Base-by-base conservation (phyloP, 2,797 vertebrate genomes). In the Pangasius larnaudii region DNA sequence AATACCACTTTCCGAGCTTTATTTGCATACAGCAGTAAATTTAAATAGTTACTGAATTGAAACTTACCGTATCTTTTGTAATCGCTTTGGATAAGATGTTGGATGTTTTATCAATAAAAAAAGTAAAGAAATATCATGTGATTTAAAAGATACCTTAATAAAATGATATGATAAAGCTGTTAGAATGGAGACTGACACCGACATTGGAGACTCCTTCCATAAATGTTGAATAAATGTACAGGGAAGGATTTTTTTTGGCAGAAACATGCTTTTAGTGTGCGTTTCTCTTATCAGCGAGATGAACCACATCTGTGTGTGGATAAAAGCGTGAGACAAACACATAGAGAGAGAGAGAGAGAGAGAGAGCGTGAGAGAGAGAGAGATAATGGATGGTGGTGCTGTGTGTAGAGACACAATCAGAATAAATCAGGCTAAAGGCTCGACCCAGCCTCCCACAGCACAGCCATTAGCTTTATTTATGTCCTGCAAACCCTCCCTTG, bases 381-480 rank as follows among this genome's bases (percentile, higher is more conserved):
- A 51, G 56, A 93, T 95, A 95, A 95, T 95, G 94, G 94, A 95
- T 95, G 94, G 92, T 94, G 93, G 95, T 88, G 89, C 93, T 94
- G 94, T 93, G 94, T 94, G 95, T 93, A 87, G 93, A 94, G 94
- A 94, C 93, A 94, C 93, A 94, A 93, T 90, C 93, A 93, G 94
- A 94, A 96, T 96, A 96, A 96, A 96, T 96, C 95, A 96, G 95
- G 91, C 92, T 91, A 94, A 94, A 94, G 94, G 94, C 63, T 79
- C 69, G 94, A 93, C 93, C 92, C 93, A 93, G 94, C 93, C 94
- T 95, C 94, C 94, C 92, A 94, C 95, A 93, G 94, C 95, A 95
- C 92, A 93, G 92, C 93, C 95, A 96, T 96, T 96, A 95, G 94
- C 93, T 94, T 96, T 96, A 96, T 96, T 96, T 96, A 96, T 96